Percentiles rank a stretch among this genome's conserved stretches.
phyloP scores from a whole-genome alignment of 2,113 vertebrate species.

The Odontesthes bonariensis region DNA sequence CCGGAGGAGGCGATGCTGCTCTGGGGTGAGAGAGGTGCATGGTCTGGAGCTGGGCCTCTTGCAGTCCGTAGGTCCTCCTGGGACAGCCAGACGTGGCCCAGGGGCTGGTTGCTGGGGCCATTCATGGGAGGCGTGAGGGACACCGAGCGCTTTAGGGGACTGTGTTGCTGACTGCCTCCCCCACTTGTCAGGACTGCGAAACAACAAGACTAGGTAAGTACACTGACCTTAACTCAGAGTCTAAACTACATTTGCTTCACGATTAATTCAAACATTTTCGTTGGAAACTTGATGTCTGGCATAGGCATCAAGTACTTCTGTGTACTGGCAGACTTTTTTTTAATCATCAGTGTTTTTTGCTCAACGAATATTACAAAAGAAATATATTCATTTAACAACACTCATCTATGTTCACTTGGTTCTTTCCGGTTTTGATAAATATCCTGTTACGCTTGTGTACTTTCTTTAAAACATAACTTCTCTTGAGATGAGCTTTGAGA shows the following conservation, averaged over 20 bases:
- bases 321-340: too few relatives aligned
- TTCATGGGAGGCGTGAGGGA: slow-evolving; percentile 99
- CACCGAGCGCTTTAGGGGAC: slow-evolving; percentile 98
- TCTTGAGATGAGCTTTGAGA: too few relatives aligned
- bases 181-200: slow-evolving; percentile 90
- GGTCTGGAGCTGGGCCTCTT: slow-evolving; percentile 92
- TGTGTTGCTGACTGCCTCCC: slow-evolving; percentile 87
- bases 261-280: background rate
- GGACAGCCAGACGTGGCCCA: slow-evolving; percentile 99
- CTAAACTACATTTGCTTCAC: background rate
- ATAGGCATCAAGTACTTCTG: too few relatives aligned
- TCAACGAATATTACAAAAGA: too few relatives aligned
- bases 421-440: too few relatives aligned
- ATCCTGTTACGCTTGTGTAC: too few relatives aligned
- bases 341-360: too few relatives aligned
- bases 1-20: slow-evolving; percentile 99
- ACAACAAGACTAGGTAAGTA: slow-evolving; percentile 67
- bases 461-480: too few relatives aligned
- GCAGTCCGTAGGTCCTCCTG: slow-evolving; percentile 95
- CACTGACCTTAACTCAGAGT: background rate
- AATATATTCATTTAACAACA: too few relatives aligned
- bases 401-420: too few relatives aligned
- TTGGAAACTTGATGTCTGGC: background rate
- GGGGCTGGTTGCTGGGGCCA: slow-evolving; percentile 90
- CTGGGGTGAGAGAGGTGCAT: slow-evolving; percentile 98